A percentile compares a stretch with the other conserved stretches of the same genome.
Conservation (phyloP, 2,888 invertebrate species). For the Coenonympha glycerion region DNA sequence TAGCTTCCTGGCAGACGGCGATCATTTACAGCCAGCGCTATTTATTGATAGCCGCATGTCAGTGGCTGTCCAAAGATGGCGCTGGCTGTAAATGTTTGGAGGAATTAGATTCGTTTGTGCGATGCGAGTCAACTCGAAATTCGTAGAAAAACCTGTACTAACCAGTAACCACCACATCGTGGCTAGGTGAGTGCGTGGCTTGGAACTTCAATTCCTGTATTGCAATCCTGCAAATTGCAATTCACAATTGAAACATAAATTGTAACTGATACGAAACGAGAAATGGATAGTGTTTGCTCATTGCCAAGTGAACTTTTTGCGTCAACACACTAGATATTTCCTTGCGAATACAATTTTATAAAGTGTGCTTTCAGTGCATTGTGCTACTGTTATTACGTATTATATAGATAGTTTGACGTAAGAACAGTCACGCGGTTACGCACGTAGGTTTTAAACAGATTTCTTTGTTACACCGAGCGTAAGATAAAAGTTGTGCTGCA, state of each 20-base stretch:
- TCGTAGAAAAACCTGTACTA: too few species aligned
- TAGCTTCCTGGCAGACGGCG: too few species aligned
- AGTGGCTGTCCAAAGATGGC: too few species aligned
- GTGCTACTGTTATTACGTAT: background rate
- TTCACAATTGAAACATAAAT: background rate
- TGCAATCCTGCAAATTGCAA: background rate
- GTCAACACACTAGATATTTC: background rate
- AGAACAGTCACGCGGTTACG: slow-evolving; percentile 4
- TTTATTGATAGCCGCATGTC: too few species aligned
- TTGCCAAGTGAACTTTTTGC: background rate
- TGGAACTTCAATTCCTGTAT: too few species aligned
- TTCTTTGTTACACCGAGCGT: slow-evolving; percentile 3
- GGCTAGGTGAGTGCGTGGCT: too few species aligned
- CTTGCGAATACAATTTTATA: background rate
- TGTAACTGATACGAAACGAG: background rate
- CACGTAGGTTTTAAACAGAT: background rate
- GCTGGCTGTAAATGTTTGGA: too few species aligned
- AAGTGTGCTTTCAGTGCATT: background rate
- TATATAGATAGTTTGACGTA: slow-evolving; percentile 5
- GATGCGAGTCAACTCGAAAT: too few species aligned
- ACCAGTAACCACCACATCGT: too few species aligned
- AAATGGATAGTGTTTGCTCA: background rate
- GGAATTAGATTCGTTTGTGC: too few species aligned
- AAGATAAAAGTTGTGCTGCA: slow-evolving; percentile 1
- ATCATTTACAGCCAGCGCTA: too few species aligned